phyloP scores from a whole-genome alignment of 2,797 vertebrate genomes.

The Hoplostethus atlanticus region DNA sequence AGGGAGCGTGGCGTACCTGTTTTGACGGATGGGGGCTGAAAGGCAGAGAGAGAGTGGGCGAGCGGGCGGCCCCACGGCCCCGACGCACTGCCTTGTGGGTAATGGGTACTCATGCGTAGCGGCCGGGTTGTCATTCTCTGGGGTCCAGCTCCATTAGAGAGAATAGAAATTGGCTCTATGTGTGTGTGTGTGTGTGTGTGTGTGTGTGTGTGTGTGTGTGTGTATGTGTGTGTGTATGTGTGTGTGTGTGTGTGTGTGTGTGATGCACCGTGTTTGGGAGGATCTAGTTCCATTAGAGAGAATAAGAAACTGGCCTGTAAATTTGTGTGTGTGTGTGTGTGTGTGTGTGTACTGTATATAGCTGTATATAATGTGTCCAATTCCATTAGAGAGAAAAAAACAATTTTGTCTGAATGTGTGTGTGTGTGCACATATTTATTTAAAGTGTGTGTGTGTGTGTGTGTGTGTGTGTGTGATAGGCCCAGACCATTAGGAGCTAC shows the following conservation, averaged over 20 bases:
- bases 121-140: slow-evolving; percentile 73
- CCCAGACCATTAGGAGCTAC: slow-evolving; percentile 39
- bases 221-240: slow-evolving; percentile 19
- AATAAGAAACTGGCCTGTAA: slow-evolving; percentile 19
- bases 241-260: slow-evolving; percentile 17
- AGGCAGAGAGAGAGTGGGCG: slow-evolving; percentile 57
- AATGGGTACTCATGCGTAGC: slow-evolving; percentile 73
- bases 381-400: slow-evolving; percentile 29
- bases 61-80: slow-evolving; percentile 51
- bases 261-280: slow-evolving; percentile 39
- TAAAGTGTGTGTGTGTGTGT: slow-evolving; percentile 18
- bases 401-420: background rate
- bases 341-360: slow-evolving; percentile 21
- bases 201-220: slow-evolving; percentile 15
- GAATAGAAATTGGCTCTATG: slow-evolving; percentile 48
- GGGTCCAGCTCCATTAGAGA: slow-evolving; percentile 73
- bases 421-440: slow-evolving; percentile 34
- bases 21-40: slow-evolving; percentile 74
- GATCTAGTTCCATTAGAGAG: slow-evolving; percentile 53
- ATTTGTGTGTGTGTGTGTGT: slow-evolving; percentile 7
- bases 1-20: slow-evolving; percentile 55
- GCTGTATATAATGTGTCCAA: slow-evolving; percentile 1
- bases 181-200: slow-evolving; percentile 34
- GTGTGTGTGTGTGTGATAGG: slow-evolving; percentile 1
- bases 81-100: slow-evolving; percentile 73